These are phyloP conservation scores for Rotaria macrura DNA, from an alignment of 2,888 invertebrate genomes.

Conservation along the genomic window DNA sequence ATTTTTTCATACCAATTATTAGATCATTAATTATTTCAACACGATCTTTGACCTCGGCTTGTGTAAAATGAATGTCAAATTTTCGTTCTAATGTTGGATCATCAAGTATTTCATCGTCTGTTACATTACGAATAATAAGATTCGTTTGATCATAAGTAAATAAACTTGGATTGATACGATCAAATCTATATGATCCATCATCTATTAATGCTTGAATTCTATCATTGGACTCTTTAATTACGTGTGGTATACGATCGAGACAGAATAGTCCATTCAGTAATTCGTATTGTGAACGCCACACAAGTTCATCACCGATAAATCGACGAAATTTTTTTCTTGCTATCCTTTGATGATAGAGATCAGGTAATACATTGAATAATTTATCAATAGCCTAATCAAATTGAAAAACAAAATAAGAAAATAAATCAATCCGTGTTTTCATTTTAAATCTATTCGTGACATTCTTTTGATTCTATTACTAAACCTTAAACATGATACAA, in stretches of 20 bases:
- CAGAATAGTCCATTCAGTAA: background rate
- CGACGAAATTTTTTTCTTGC: slow-evolving; percentile 27
- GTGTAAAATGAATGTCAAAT: background rate
- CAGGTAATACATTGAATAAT: slow-evolving; percentile 26
- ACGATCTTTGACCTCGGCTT: background rate
- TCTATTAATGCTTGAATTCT: background rate
- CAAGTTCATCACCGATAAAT: slow-evolving; percentile 24
- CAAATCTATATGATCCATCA: background rate
- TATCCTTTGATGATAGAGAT: slow-evolving; percentile 20
- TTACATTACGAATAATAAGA: background rate
- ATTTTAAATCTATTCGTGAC: background rate
- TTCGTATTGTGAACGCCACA: slow-evolving; percentile 27
- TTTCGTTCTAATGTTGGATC: background rate
- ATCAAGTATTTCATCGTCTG: background rate
- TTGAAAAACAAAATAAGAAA: background rate
- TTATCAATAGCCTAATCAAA: slow-evolving; percentile 31
- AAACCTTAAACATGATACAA: too few relatives aligned
- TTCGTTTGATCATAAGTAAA: slow-evolving; percentile 3
- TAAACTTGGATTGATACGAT: slow-evolving; percentile 10
- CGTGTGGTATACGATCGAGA: background rate
- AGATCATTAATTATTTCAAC: background rate
- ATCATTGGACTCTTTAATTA: background rate
- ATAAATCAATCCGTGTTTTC: background rate
- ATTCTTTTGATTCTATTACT: too few relatives aligned
- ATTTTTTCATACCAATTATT: too few relatives aligned